A percentile compares a stretch with the other conserved stretches of the same genome.
These are phyloP conservation scores for Rhaphigaster nebulosa DNA, from an alignment of 2,888 invertebrate species.

Conservation along the genomic window DNA sequence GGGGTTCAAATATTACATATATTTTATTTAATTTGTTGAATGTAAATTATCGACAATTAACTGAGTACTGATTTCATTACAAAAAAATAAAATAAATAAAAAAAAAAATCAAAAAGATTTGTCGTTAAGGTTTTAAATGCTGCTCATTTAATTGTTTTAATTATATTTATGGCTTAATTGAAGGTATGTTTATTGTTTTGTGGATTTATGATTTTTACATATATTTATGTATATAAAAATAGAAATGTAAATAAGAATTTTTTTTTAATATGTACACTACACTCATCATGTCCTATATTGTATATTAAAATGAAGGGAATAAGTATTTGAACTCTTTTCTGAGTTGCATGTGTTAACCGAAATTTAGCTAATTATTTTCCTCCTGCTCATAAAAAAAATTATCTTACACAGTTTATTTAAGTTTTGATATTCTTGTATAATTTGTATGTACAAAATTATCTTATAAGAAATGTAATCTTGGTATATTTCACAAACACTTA, in stretches of 20 bases:
- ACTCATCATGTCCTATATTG: not conserved
- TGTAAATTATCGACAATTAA: constrained; percentile 23
- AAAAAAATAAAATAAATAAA: not conserved
- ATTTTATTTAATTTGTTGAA: constrained; percentile 50
- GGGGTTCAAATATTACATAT: constrained; percentile 57
- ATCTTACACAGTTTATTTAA: constrained; percentile 17
- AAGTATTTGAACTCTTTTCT: constrained; percentile 16
- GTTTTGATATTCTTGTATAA: constrained; percentile 40
- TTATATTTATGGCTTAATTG: constrained; percentile 44
- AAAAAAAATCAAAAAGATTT: constrained; percentile 30
- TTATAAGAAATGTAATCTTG: constrained; percentile 35
- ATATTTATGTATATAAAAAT: constrained; percentile 38
- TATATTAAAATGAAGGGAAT: constrained; percentile 12
- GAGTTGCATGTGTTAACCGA: constrained; percentile 36
- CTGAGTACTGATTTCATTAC: constrained; percentile 29
- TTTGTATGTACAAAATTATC: constrained; percentile 54
- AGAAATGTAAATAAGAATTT: constrained; percentile 42
- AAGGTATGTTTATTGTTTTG: constrained; percentile 49
- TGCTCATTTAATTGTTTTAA: constrained; percentile 47
- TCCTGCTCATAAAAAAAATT: not conserved
- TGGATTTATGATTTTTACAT: constrained; percentile 41
- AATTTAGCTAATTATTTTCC: constrained; percentile 40
- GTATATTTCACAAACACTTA: constrained; percentile 52
- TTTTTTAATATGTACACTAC: constrained; percentile 32
- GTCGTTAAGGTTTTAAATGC: constrained; percentile 22